These are phyloP conservation scores for Callitettix versicolor DNA, from an alignment of 1,140 invertebrate genomes.

Conservation along the genomic window DNA sequence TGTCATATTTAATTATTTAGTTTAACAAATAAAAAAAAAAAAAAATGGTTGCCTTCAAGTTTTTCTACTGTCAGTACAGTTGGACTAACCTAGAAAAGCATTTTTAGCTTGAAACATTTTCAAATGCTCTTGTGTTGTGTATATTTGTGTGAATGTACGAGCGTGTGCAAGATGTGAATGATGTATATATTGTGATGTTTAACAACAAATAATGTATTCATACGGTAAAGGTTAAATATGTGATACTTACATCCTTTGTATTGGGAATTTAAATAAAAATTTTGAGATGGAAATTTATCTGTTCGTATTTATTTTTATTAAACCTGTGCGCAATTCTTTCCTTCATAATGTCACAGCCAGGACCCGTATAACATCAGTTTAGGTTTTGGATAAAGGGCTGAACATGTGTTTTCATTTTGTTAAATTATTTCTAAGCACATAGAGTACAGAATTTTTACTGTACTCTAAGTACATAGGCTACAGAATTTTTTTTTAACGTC, in stretches of 20 bases:
- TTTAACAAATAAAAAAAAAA: not conserved
- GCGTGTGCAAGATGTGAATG: not conserved
- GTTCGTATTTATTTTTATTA: not conserved
- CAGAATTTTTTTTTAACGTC: too few species aligned
- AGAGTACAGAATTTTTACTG: too few species aligned
- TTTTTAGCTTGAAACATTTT: not conserved
- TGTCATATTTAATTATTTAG: conserved; percentile 1
- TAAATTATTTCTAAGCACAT: too few species aligned
- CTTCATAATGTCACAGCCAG: too few species aligned
- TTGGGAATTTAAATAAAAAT: conserved; percentile 1
- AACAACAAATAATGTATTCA: not conserved
- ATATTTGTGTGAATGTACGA: not conserved
- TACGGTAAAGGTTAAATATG: not conserved
- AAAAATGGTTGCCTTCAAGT: conserved; percentile 5
- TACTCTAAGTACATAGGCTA: too few species aligned
- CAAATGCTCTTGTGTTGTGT: not conserved
- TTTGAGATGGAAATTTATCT: conserved; percentile 4
- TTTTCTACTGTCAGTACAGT: not conserved
- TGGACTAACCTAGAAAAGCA: conserved; percentile 8
- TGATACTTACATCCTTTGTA: conserved; percentile 4
- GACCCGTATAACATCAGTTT: too few species aligned
- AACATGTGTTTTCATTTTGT: too few species aligned
- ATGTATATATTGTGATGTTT: not conserved
- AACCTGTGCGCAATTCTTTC: too few species aligned
- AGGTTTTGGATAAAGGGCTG: too few species aligned